phyloP scores from a whole-genome alignment of 2,888 invertebrate genomes.

The Shargacucullia verbasci region DNA sequence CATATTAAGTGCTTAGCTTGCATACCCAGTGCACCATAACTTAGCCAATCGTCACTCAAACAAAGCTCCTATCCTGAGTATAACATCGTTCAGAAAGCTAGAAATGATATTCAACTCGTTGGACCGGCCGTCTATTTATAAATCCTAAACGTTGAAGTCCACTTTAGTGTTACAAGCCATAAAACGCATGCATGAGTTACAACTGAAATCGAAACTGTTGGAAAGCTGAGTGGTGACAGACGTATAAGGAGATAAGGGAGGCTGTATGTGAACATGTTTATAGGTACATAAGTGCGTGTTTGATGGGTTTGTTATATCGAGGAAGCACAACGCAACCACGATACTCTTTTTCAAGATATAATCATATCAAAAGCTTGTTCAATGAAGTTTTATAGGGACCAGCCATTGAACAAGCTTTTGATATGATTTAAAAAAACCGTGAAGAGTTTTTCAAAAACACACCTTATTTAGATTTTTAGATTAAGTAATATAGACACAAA shows the following conservation, averaged over 20 bases:
- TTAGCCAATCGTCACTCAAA: no score
- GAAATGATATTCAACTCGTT: slow-evolving; percentile 17
- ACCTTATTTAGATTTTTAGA: no score
- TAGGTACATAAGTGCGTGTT: not conserved
- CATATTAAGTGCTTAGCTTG: no score
- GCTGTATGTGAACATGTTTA: not conserved
- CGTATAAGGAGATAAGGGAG: not conserved
- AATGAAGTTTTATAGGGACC: no score
- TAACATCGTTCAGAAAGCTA: slow-evolving; percentile 26
- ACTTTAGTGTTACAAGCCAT: slow-evolving; percentile 36
- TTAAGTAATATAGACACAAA: no score
- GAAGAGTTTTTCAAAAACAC: no score
- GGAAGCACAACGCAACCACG: no score
- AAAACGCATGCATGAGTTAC: slow-evolving; percentile 30
- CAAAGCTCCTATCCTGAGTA: slow-evolving; percentile 1
- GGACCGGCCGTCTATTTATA: slow-evolving; percentile 43
- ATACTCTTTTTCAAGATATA: no score
- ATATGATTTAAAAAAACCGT: no score
- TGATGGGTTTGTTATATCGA: not conserved
- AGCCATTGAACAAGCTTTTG: no score
- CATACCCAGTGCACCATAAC: no score
- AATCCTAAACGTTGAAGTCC: slow-evolving; percentile 21
- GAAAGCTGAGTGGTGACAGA: slow-evolving; percentile 26
- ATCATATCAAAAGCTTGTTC: no score
- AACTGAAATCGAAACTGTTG: slow-evolving; percentile 36